Percentiles rank a stretch among this genome's conserved stretches.
phyloP scores from a whole-genome alignment of 2,888 invertebrate species.

The Coleophora deauratella region DNA sequence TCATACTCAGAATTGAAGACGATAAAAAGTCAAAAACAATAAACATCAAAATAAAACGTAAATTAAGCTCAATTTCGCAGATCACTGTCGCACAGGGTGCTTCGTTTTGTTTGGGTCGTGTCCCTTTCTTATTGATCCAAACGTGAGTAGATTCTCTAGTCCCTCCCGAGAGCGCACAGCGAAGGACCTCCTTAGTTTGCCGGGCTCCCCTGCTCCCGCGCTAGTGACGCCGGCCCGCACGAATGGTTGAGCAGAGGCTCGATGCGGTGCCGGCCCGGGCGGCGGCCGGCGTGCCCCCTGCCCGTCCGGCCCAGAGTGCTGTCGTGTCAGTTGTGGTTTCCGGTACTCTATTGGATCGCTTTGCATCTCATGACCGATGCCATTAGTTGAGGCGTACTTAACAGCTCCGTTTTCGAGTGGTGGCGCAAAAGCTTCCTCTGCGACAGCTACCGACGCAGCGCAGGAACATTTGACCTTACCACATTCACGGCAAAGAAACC shows the following conservation, averaged over 20 bases:
- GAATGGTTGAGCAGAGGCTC: conserved; percentile 48
- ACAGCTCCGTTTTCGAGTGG: conserved; percentile 8
- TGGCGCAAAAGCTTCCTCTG: conserved; percentile 16
- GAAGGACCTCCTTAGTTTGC: conserved; percentile 58
- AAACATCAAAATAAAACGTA: conserved; percentile 1
- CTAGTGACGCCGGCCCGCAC: conserved; percentile 41
- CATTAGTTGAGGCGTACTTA: conserved; percentile 13
- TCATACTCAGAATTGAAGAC: background rate
- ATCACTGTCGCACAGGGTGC: conserved; percentile 31
- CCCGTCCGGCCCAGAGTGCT: conserved; percentile 40
- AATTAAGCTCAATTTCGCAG: conserved; percentile 6
- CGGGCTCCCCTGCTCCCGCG: conserved; percentile 41
- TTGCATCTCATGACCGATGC: conserved; percentile 23
- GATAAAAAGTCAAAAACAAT: background rate
- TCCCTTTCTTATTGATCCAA: conserved; percentile 44
- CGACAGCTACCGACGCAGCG: conserved; percentile 32
- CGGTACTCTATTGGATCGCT: conserved; percentile 43
- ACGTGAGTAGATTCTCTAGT: conserved; percentile 55
- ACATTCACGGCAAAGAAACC: conserved; percentile 82
- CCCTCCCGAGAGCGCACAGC: conserved; percentile 63
- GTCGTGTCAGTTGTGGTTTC: conserved; percentile 31
- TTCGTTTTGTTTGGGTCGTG: conserved; percentile 42
- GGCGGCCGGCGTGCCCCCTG: conserved; percentile 22
- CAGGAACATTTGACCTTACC: conserved; percentile 80
- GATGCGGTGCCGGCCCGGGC: conserved; percentile 25